A percentile compares a stretch with the other conserved stretches of the same genome.
Evolutionary conservation across 2,888 invertebrate genomes (phyloP).

Genomic region (Zaprionus obscuricornis): DNA sequence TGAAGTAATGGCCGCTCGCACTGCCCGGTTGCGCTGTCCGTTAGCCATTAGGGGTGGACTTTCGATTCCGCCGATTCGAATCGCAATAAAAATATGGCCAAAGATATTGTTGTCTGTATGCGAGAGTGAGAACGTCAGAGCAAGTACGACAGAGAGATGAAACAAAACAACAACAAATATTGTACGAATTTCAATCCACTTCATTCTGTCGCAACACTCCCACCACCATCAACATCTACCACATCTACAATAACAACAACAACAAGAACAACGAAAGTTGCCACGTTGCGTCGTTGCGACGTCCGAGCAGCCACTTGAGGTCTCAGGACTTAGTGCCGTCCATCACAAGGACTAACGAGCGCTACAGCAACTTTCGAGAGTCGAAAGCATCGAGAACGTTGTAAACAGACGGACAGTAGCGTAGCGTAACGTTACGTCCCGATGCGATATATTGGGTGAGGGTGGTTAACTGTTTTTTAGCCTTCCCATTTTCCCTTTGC

Average conservation of each 20-base stretch:
- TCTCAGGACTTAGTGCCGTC: slow-evolving; percentile 45
- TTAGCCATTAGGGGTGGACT: slow-evolving; percentile 73
- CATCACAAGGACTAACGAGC: slow-evolving; percentile 62
- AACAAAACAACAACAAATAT: slow-evolving; percentile 52
- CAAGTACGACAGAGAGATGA: slow-evolving; percentile 24
- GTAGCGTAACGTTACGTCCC: neutral
- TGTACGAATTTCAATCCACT: slow-evolving; percentile 61
- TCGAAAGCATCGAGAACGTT: slow-evolving; percentile 20
- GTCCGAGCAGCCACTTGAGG: slow-evolving; percentile 52
- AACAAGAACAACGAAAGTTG: slow-evolving; percentile 3
- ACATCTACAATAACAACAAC: slow-evolving; percentile 1
- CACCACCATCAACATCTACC: slow-evolving; percentile 14
- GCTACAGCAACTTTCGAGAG: slow-evolving; percentile 12
- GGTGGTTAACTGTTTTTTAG: slow-evolving; percentile 42
- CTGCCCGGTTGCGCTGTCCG: slow-evolving; percentile 38
- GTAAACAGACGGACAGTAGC: slow-evolving; percentile 16
- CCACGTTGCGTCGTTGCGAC: neutral
- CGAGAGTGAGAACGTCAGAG: slow-evolving; percentile 35
- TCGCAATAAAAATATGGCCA: slow-evolving; percentile 64
- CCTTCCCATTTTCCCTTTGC: neutral
- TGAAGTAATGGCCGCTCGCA: slow-evolving; percentile 55
- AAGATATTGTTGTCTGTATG: slow-evolving; percentile 14
- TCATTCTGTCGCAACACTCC: slow-evolving; percentile 18
- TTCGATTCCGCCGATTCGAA: slow-evolving; percentile 58
- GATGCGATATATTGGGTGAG: slow-evolving; percentile 28